Evolutionary conservation across 2,888 invertebrate genomes (phyloP).

Genomic region (Synanthedon vespiformis): DNA sequence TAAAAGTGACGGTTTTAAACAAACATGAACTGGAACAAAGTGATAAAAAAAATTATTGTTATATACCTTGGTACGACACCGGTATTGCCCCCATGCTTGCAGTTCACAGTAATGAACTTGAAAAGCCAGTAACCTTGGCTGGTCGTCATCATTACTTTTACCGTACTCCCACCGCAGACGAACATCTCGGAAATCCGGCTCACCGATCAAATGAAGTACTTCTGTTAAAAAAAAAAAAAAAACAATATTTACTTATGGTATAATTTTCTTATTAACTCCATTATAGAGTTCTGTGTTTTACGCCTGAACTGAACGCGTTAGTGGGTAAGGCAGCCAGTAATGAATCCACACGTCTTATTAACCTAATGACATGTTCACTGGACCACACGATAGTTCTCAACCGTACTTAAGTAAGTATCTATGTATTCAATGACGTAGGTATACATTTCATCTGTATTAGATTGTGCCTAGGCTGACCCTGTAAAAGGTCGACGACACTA

Average conservation of each 20-base stretch:
- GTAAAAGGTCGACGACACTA: neutral
- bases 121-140: conserved; percentile 69
- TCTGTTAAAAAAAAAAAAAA: conserved; percentile 46
- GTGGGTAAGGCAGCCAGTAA: conserved; percentile 14
- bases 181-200: conserved; percentile 76
- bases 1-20: too few relatives aligned
- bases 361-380: conserved; percentile 61
- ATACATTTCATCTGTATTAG: conserved; percentile 6
- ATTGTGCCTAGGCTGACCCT: conserved; percentile 9
- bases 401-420: conserved; percentile 8
- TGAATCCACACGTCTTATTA: conserved; percentile 49
- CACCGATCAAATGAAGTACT: conserved; percentile 73
- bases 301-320: too few relatives aligned
- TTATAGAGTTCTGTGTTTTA: conserved; percentile 9
- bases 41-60: too few relatives aligned
- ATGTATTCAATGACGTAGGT: conserved; percentile 7
- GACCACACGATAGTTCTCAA: conserved; percentile 25
- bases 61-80: conserved; percentile 75
- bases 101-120: conserved; percentile 83
- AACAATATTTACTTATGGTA: conserved; percentile 6
- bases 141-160: conserved; percentile 32
- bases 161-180: conserved; percentile 75
- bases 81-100: conserved; percentile 82
- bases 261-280: neutral
- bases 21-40: too few relatives aligned